Evolutionary conservation across 1,140 invertebrate genomes (phyloP), one percentile per base, ranked within the genome.

Genomic region (Drosophila tristis): DNA sequence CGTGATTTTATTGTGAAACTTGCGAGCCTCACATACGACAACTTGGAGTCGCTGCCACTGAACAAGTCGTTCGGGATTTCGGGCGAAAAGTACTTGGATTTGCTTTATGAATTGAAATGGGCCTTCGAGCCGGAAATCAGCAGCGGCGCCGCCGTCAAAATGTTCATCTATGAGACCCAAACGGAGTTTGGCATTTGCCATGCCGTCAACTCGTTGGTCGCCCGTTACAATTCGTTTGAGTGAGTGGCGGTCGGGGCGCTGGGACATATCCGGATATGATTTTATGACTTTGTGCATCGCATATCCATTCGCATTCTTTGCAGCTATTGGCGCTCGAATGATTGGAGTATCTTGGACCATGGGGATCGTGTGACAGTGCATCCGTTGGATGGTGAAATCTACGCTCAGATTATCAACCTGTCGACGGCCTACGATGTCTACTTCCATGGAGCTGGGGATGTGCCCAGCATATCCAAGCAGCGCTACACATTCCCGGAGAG

Each of bases 111-210:
- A 61, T 72, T 95, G 7, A 92, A 94, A 42, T 92, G 92, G 62
- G 79, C 90, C 6, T 95, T 95, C 78, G 92, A 93, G 48, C 94
- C 94, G 63, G 92, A 92, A 48, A 89, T 94, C 45, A 94, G 93
- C 48, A 93, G 94, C 49, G 94, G 94, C 60, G 93, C 93, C 47
- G 80, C 92, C 4, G 93, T 93, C 16, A 92, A 84, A 57, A 89
- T 94, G 62, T 90, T 92, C 50, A 91, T 95, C 8, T 90, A 93
- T 39, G 93, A 93, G 29, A 94, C 93, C 13, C 92, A 95, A 31
- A 95, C 94, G 0, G 95, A 96, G 84, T 93, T 95, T 91, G 95
- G 95, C 2, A 84, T 95, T 61, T 96, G 95, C 74, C 95, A 95
- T 89, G 92, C 94, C 35, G 94, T 95, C 26, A 95, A 95, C 85